Evolutionary conservation across 2,113 vertebrate genomes (phyloP), one percentile per base, ranked within the genome.

Genomic region (Ariopsis seemanni): DNA sequence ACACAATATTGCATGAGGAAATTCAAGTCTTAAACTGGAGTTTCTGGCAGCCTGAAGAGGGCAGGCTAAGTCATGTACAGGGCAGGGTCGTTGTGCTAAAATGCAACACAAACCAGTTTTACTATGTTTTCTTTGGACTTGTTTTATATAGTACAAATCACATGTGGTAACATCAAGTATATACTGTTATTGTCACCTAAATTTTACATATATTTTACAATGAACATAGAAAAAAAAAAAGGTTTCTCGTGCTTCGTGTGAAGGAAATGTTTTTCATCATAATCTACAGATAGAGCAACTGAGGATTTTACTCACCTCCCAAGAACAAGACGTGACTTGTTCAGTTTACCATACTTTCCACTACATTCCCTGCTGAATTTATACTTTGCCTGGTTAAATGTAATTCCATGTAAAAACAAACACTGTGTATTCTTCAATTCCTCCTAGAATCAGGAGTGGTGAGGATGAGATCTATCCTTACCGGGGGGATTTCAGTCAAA

Each of bases 11-110:
- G 7, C 17, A 20, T 48, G 71, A 52, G 9, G 12, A n/a, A 74
- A 10, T 48, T 42, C 34, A 74, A 48, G 34, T 20, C 20, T 52
- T 12, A 72, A 79, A 4, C 18, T 58, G 57, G 18, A 82, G 17
- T 63, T 50, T 42, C 62, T 53, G 55, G 42, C 52, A 71, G 4
- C 87, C 89, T 90, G 84, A 74, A 90, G 87, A 69, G 81, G 87
- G 89, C 89, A 90, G 87, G n/a, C 72, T 81, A 67, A 34, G 50
- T 78, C 84, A 84, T 75, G 72, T 60, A 48, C 53, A 82, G 69
- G 17, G 27, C n/a, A 53, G 34, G 22, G 20, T 72, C 48, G 20
- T 4, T 62, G 2, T 0, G 17, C 8, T 58, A 50, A 50, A 50
- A 9, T 75, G 18, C 10, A 12, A 25, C 72, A 48, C 7, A 11